These are phyloP conservation scores for Actinostola sp. DNA, from an alignment of 92 coral and sea anemone species.

Conservation along the genomic window DNA sequence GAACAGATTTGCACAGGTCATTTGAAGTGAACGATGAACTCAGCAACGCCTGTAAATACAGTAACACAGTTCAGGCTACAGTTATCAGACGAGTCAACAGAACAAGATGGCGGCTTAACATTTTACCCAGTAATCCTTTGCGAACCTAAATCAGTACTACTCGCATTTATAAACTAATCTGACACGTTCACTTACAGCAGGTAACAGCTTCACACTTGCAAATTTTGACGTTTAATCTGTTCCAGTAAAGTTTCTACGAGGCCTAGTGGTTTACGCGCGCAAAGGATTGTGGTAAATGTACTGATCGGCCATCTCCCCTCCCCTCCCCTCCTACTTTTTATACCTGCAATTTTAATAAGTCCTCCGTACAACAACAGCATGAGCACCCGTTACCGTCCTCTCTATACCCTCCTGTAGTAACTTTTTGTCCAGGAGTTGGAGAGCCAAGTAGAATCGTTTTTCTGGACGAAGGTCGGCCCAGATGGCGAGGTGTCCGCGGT, in stretches of 20 bases:
- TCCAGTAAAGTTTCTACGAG: neutral
- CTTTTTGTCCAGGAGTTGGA: neutral
- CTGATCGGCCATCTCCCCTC: no score
- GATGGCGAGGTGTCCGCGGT: conserved; percentile 36
- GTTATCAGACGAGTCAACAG: no score
- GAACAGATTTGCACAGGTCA: conserved; percentile 64
- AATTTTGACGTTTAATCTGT: neutral
- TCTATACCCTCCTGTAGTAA: conserved; percentile 25
- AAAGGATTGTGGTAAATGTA: no score
- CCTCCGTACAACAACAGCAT: conserved; percentile 88
- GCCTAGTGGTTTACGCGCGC: no score
- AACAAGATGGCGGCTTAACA: no score
- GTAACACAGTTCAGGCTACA: neutral
- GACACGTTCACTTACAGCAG: no score
- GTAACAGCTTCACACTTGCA: neutral
- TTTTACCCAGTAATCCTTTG: no score
- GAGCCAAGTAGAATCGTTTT: conserved; percentile 1
- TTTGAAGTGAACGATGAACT: conserved; percentile 68
- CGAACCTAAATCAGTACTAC: no score
- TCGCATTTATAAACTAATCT: no score
- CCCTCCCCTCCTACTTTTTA: neutral
- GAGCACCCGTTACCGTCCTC: conserved; percentile 40
- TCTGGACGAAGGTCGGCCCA: conserved; percentile 24
- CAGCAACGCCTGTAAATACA: conserved; percentile 70
- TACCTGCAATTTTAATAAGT: conserved; percentile 91